phyloP scores from a whole-genome alignment of 2,113 vertebrate genomes.

The Sinocyclocheilus anophthalmus region DNA sequence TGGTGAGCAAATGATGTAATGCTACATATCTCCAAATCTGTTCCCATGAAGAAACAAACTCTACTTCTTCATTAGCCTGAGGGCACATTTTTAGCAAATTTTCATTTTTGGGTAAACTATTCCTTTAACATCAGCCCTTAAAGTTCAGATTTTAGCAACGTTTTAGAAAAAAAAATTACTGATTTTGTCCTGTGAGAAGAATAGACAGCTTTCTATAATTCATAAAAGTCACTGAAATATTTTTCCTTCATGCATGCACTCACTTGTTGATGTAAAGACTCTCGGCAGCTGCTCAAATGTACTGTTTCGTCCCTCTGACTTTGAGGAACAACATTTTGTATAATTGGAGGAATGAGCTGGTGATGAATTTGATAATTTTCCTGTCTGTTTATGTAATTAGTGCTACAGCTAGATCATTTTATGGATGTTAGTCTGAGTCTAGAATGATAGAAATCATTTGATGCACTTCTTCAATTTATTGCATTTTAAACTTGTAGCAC shows the following conservation, averaged over 20 bases:
- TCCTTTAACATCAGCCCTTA: background rate
- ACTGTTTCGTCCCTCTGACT: background rate
- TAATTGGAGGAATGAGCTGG: background rate
- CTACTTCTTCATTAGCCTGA: no score
- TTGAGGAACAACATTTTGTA: background rate
- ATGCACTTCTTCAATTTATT: background rate
- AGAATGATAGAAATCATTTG: background rate
- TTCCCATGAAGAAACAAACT: no score
- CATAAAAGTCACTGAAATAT: background rate
- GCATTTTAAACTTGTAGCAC: background rate
- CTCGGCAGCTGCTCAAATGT: conserved; percentile 4
- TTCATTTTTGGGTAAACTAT: background rate
- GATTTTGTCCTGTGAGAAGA: background rate
- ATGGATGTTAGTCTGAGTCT: conserved; percentile 1
- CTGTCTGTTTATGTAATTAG: background rate
- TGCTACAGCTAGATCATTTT: background rate
- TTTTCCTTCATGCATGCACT: conserved; percentile 8
- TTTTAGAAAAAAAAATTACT: background rate
- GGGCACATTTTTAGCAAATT: background rate
- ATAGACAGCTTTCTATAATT: background rate
- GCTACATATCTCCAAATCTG: no score
- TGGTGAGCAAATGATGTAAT: no score
- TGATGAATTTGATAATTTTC: background rate
- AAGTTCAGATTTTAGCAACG: background rate
- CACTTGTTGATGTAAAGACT: conserved; percentile 9